Evolutionary conservation across 2,888 invertebrate genomes (phyloP), one percentile per base, ranked within the genome.

Genomic region (Amphiduros pacificus): DNA sequence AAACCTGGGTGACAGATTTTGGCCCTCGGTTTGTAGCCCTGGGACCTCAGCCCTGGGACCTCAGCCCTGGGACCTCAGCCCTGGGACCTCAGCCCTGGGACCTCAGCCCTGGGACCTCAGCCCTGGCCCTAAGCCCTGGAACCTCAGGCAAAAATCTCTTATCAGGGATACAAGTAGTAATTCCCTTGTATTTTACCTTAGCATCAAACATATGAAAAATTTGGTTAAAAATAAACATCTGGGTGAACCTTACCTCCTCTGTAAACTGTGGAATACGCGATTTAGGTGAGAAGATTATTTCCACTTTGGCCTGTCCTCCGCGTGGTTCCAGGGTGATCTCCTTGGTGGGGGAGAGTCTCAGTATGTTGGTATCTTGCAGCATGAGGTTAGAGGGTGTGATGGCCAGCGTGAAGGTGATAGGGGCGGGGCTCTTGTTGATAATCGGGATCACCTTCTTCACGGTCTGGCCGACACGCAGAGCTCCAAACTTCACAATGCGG

Each of bases 391-490:
- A 72, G 1, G 81, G 81, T 9, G 77, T 78, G 62, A 78, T 69
- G n/a, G 76, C 74, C 57, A 82, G 70, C 22, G 71, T 74, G 65
- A 82, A 80, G 17, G 75, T 76, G 60, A 82, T 74, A 3, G 78
- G 72, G 4, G 81, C 79, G 6, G 77, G 78, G 60, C 80, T 81
- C 67, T 77, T 77, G 72, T 82, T 82, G 26, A 80, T 72, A n/a
- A 82, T 76, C 0, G 81, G 78, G 27, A 82, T 69, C 22, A 71
- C 65, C 50, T 67, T 72, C 66, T 74, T 77, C 6, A 76, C 72
- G 14, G 70, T 70, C 55, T 81, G 79, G 20, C 75, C 77, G n/a
- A 80, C 74, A 26, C 76, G 67, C 29, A 74, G 67, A 2, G 80
- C 73, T 44, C 82, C 83, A 27, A 82, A 68, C 67, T 80, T 79